A percentile compares a stretch with the other conserved stretches of the same genome.
phyloP scores from a whole-genome alignment of 1,140 invertebrate species.

The Euura saliciscinereae region DNA sequence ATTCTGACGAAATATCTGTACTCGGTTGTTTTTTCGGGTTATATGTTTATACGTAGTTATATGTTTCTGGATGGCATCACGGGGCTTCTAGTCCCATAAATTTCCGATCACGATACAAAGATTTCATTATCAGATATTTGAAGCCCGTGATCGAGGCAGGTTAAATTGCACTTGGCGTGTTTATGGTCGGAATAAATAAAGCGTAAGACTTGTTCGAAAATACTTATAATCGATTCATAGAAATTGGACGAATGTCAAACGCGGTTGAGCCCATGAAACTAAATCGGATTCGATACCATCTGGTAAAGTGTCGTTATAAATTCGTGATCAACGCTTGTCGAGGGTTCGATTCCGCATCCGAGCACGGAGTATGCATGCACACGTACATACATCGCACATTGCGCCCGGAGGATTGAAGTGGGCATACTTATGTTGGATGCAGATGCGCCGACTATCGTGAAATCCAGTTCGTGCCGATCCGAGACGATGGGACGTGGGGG shows the following conservation, averaged over 20 bases:
- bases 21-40: neutral
- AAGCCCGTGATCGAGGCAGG: no score
- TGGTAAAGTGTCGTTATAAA: neutral
- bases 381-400: neutral
- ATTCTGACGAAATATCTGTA: neutral
- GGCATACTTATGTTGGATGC: constrained; percentile 5
- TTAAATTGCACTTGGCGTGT: no score
- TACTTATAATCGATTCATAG: no score
- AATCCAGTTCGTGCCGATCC: constrained; percentile 4
- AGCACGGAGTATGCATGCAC: neutral
- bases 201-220: no score
- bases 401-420: neutral
- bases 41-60: no score
- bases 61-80: no score
- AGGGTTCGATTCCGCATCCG: neutral
- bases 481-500: neutral
- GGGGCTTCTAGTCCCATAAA: no score
- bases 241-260: no score
- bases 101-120: no score
- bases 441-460: constrained; percentile 3
- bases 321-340: neutral
- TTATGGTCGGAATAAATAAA: no score
- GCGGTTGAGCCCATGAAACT: neutral
- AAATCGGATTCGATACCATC: neutral
- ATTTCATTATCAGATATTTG: no score